Conservation (phyloP, 2,113 vertebrate species). For the Ammodytes marinus region DNA sequence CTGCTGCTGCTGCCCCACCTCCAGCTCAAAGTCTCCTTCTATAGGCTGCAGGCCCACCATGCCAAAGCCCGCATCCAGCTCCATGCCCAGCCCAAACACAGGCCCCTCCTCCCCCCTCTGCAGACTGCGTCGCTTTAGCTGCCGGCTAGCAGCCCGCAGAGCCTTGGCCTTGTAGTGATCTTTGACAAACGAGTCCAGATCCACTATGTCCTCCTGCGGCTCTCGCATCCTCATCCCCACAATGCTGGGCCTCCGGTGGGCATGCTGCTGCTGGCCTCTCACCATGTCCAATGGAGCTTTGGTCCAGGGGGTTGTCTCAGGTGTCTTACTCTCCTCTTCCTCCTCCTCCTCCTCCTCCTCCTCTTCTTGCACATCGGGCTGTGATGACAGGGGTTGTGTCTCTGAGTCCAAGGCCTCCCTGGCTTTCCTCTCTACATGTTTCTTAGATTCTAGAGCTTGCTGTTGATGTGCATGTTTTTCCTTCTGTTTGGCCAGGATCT, state of each 20-base stretch:
- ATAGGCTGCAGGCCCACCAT: constrained; percentile 72
- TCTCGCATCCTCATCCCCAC: constrained; percentile 72
- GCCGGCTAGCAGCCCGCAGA: constrained; percentile 62
- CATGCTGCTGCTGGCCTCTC: neutral
- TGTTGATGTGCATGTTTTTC: constrained; percentile 34
- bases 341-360: constrained; percentile 58
- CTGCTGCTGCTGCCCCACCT: neutral
- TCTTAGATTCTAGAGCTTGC: constrained; percentile 20
- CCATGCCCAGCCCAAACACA: constrained; percentile 41
- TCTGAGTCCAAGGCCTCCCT: constrained; percentile 51
- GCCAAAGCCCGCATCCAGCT: constrained; percentile 59
- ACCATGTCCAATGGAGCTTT: constrained; percentile 33
- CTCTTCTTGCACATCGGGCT: constrained; percentile 38
- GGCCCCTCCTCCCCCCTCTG: constrained; percentile 69
- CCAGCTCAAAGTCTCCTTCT: constrained; percentile 45
- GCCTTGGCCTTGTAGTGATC: constrained; percentile 87
- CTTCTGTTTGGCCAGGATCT: constrained; percentile 61
- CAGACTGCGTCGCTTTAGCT: constrained; percentile 65
- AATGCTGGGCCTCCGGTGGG: constrained; percentile 74
- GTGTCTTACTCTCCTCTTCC: constrained; percentile 57
- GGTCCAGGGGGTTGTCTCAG: constrained; percentile 52
- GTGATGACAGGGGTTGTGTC: constrained; percentile 3
- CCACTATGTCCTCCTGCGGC: constrained; percentile 86
- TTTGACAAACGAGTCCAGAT: constrained; percentile 88
- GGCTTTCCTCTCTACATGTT: constrained; percentile 18